phyloP scores from a whole-genome alignment of 2,113 vertebrate genomes.

The Pelmatolapia mariae region DNA sequence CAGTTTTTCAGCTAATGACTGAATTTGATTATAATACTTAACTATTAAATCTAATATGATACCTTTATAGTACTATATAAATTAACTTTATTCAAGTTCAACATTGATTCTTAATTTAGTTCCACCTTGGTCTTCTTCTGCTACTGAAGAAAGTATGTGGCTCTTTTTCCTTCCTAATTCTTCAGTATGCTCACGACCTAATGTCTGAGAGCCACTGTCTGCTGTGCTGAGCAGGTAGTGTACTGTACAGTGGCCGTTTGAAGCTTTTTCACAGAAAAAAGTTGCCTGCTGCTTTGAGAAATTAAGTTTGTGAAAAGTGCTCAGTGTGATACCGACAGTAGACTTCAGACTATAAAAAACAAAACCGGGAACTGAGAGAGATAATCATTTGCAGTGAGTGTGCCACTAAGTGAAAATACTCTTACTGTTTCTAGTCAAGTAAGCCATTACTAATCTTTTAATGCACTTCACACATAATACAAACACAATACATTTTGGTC shows the following conservation, averaged over 20 bases:
- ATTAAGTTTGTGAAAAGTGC: not conserved
- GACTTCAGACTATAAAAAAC: not conserved
- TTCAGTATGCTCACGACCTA: not conserved
- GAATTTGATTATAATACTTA: not conserved
- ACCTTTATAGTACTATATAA: not conserved
- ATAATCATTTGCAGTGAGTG: not conserved
- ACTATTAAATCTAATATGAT: not conserved
- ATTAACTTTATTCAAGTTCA: not conserved
- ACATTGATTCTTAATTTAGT: not conserved
- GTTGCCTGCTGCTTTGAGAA: not conserved
- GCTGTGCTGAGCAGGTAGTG: fast-evolving
- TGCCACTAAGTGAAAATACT: not conserved
- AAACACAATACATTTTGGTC: not conserved
- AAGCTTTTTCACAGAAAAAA: not conserved
- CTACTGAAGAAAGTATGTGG: not conserved
- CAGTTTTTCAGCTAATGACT: not conserved
- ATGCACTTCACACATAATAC: not conserved
- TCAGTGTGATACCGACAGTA: not conserved
- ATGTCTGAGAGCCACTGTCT: not conserved
- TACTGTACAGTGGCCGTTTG: not conserved
- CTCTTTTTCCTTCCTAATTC: not conserved
- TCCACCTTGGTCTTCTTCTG: not conserved
- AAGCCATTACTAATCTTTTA: not conserved
- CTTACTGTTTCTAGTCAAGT: not conserved
- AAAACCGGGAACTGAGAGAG: not conserved